Evolutionary conservation across 2,797 vertebrate species (phyloP).

Genomic region (Lophius americanus): DNA sequence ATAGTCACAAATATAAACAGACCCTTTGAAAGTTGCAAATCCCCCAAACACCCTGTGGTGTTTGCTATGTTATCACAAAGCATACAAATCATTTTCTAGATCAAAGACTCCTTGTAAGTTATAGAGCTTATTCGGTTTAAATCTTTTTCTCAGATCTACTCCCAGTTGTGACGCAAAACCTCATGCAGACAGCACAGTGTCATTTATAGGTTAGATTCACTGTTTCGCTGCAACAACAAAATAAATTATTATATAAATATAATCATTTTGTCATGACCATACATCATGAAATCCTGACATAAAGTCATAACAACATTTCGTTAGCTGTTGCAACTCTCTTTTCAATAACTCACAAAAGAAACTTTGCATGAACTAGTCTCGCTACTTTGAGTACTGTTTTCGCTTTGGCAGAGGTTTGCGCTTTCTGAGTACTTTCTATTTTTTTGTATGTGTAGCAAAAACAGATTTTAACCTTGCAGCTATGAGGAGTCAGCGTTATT

Average conservation of each 20-base stretch:
- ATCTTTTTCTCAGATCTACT: slow-evolving; percentile 46
- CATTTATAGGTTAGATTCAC: slow-evolving; percentile 27
- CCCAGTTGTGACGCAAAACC: slow-evolving; percentile 40
- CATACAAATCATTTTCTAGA: slow-evolving; percentile 68
- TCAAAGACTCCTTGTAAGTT: slow-evolving; percentile 63
- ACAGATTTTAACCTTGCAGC: slow-evolving; percentile 32
- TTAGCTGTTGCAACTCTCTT: too few species aligned
- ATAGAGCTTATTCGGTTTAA: slow-evolving; percentile 53
- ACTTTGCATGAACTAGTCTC: too few species aligned
- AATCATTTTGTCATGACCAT: too few species aligned
- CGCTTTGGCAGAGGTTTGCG: too few species aligned
- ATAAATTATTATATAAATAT: slow-evolving; percentile 12
- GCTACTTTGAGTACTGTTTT: too few species aligned
- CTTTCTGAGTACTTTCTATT: too few species aligned
- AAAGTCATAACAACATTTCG: too few species aligned
- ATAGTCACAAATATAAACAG: slow-evolving; percentile 39
- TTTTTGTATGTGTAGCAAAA: slow-evolving; percentile 29
- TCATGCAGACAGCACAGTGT: slow-evolving; percentile 44
- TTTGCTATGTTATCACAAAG: slow-evolving; percentile 68
- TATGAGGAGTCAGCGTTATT: slow-evolving; percentile 40
- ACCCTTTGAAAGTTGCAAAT: slow-evolving; percentile 52
- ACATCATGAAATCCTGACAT: too few species aligned
- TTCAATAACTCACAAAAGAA: too few species aligned
- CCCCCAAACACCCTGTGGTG: slow-evolving; percentile 56
- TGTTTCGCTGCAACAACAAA: slow-evolving; percentile 26